Conservation (phyloP, 2,113 vertebrate genomes). For the Suricata suricatta region DNA sequence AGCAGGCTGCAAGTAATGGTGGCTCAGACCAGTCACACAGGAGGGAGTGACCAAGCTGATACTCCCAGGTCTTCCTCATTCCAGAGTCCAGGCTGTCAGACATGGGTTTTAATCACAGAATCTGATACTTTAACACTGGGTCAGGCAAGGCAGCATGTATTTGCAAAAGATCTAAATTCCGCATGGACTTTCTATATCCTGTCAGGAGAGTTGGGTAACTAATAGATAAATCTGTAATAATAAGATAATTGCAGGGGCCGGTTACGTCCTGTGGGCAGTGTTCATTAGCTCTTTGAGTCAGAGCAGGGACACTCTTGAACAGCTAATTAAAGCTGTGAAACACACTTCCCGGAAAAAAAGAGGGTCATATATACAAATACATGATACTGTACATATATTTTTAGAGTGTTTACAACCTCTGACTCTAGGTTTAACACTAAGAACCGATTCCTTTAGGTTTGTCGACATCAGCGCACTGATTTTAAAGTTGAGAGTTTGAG, state of each 20-base stretch:
- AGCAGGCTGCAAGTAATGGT: rapidly evolving
- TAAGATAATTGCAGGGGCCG: neutral
- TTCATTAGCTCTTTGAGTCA: neutral
- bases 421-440: neutral
- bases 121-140: neutral
- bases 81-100: neutral
- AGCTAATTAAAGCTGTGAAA: neutral
- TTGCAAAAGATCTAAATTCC: neutral
- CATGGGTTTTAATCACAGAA: neutral
- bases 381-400: neutral
- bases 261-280: neutral
- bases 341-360: neutral
- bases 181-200: neutral
- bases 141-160: neutral
- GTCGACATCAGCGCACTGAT: neutral
- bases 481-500: neutral
- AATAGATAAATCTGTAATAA: neutral
- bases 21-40: neutral
- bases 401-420: neutral
- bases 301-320: neutral
- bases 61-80: no score
- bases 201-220: neutral
- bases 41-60: neutral
- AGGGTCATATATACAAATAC: neutral
- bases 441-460: neutral